These are phyloP conservation scores for Troides helena DNA, from an alignment of 2,888 invertebrate species.

Conservation along the genomic window DNA sequence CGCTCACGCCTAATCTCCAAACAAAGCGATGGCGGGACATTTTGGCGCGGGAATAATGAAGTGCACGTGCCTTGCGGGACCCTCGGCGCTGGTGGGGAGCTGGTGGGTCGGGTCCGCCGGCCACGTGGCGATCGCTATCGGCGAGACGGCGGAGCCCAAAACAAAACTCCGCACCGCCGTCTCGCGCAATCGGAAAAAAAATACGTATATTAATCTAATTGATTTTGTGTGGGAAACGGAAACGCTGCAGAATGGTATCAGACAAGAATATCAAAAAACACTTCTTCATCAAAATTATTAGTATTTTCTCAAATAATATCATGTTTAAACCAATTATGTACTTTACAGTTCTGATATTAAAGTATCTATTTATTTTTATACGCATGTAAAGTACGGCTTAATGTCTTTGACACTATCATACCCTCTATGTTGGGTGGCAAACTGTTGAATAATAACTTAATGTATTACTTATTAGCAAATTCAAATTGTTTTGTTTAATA, in stretches of 20 bases:
- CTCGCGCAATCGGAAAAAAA: conserved; percentile 11
- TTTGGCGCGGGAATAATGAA: conserved; percentile 80
- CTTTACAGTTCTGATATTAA: no score
- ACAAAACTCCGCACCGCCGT: conserved; percentile 47
- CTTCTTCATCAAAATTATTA: no score
- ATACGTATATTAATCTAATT: conserved; percentile 19
- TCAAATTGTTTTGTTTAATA: no score
- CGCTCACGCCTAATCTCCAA: conserved; percentile 75
- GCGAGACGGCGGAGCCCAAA: conserved; percentile 46
- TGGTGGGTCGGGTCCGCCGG: conserved; percentile 44
- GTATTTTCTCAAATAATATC: no score
- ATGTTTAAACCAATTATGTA: no score
- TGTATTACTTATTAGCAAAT: no score
- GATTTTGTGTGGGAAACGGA: conserved; percentile 27
- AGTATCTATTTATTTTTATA: no score
- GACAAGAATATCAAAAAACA: no score
- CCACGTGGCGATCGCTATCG: conserved; percentile 74
- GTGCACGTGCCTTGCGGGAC: conserved; percentile 61
- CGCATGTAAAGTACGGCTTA: no score
- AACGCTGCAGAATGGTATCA: neutral
- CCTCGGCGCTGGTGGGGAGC: conserved; percentile 29
- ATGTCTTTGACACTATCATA: no score
- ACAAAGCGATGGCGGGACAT: conserved; percentile 78
- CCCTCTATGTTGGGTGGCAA: no score
- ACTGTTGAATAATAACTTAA: no score